Percentiles rank a stretch among this genome's conserved stretches.
phyloP scores from a whole-genome alignment of 37 sponge, comb jelly and placozoan species.

The Theonella swinhoei region DNA sequence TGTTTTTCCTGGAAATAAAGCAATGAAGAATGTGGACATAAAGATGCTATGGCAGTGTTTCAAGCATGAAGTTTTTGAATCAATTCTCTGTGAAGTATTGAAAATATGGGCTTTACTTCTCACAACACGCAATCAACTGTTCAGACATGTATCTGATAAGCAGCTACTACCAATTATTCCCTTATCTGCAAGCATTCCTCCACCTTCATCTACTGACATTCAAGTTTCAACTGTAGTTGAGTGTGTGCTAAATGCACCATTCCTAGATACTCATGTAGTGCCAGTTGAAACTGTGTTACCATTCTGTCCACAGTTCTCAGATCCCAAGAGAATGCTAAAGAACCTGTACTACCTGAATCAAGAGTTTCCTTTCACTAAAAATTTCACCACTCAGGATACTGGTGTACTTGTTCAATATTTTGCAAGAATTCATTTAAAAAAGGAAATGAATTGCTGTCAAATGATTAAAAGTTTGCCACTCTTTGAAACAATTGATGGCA shows the following conservation, averaged over 20 bases:
- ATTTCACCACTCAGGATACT: neutral
- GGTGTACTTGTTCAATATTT: slow-evolving; percentile 31
- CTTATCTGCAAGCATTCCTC: neutral
- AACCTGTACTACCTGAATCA: slow-evolving; percentile 8
- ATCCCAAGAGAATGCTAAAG: slow-evolving; percentile 8
- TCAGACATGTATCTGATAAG: neutral
- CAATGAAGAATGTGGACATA: neutral
- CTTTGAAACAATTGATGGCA: slow-evolving; percentile 39
- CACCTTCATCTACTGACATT: neutral
- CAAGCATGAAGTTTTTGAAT: slow-evolving; percentile 6
- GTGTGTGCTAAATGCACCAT: slow-evolving; percentile 21
- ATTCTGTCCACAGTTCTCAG: slow-evolving; percentile 23
- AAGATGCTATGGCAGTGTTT: slow-evolving; percentile 4
- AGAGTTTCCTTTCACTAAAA: neutral
- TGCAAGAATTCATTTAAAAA: slow-evolving; percentile 9
- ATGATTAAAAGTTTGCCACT: slow-evolving; percentile 37
- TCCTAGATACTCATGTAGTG: slow-evolving; percentile 23
- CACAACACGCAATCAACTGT: slow-evolving; percentile 13
- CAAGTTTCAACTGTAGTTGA: neutral
- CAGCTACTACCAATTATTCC: neutral
- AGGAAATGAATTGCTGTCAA: neutral
- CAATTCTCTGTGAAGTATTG: neutral
- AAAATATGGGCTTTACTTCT: slow-evolving; percentile 37
- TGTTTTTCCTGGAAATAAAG: neutral
- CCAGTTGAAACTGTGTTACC: neutral